Percentiles rank a stretch among this genome's conserved stretches.
Evolutionary conservation across 1,140 invertebrate species (phyloP).

Genomic region (Brachionus paranguensis): DNA sequence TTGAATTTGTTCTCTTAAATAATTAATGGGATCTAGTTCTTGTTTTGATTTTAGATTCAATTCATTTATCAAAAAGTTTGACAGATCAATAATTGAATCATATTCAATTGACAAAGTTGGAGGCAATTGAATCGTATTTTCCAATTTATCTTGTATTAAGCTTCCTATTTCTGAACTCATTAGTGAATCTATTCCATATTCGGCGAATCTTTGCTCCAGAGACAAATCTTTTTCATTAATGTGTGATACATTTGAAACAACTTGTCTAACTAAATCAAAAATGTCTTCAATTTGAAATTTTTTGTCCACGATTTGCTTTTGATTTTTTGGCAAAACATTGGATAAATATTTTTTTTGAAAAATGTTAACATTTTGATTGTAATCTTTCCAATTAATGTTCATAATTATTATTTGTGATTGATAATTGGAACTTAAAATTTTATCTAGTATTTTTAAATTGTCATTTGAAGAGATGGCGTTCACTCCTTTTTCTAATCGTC

Average conservation of each 20-base stretch:
- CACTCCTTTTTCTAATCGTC: neutral
- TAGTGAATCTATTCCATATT: neutral
- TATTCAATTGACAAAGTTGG: neutral
- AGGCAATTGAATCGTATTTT: neutral
- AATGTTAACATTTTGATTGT: neutral
- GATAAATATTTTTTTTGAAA: neutral
- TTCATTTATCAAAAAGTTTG: neutral
- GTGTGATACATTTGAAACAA: neutral
- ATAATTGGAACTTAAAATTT: neutral
- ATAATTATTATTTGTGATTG: neutral
- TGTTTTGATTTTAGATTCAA: neutral
- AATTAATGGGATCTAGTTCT: neutral
- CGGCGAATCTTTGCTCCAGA: neutral
- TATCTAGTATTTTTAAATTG: neutral
- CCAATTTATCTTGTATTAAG: neutral
- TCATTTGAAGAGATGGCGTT: neutral
- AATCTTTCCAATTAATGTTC: neutral
- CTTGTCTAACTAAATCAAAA: neutral
- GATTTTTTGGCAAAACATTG: neutral
- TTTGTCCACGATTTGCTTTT: neutral
- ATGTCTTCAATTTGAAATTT: neutral
- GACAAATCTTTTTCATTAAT: neutral
- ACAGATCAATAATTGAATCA: neutral
- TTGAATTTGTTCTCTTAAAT: neutral
- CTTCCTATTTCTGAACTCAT: neutral